phyloP scores from a whole-genome alignment of 2,797 vertebrate species.

The Crocodylus rhombifer region DNA sequence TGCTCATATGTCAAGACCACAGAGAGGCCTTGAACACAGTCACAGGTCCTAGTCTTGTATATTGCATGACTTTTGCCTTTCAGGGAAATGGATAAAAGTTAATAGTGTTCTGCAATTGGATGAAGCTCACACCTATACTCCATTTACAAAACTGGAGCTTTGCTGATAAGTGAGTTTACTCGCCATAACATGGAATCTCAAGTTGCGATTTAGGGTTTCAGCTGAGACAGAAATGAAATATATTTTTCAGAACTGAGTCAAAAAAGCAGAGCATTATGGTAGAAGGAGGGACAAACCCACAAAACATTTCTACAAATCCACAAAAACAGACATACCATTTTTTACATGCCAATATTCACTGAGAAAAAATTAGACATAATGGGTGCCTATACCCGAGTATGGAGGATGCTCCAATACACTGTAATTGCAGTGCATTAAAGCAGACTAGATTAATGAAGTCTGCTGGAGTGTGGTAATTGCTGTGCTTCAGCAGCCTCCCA shows the following conservation, averaged over 20 bases:
- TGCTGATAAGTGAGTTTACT: rapidly evolving
- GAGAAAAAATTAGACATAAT: neutral
- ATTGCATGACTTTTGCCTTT: no score
- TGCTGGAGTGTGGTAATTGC: no score
- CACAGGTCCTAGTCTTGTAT: no score
- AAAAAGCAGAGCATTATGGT: neutral
- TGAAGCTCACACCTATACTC: neutral
- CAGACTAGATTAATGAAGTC: no score
- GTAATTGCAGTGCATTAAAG: no score
- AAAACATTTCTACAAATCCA: neutral
- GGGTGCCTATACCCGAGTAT: neutral
- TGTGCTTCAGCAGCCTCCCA: no score
- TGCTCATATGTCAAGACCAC: no score
- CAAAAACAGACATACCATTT: neutral
- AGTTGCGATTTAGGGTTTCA: rapidly evolving
- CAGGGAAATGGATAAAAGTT: no score
- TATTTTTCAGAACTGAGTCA: neutral
- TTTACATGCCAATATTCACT: neutral
- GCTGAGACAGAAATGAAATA: rapidly evolving
- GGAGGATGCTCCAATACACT: no score
- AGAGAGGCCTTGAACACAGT: no score
- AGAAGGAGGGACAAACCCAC: neutral
- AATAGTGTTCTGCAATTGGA: no score
- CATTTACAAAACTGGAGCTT: neutral
- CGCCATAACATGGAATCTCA: rapidly evolving